Percentiles rank a stretch among this genome's conserved stretches.
phyloP scores from a whole-genome alignment of 2,888 invertebrate species.

The Pediacus dermestoides region DNA sequence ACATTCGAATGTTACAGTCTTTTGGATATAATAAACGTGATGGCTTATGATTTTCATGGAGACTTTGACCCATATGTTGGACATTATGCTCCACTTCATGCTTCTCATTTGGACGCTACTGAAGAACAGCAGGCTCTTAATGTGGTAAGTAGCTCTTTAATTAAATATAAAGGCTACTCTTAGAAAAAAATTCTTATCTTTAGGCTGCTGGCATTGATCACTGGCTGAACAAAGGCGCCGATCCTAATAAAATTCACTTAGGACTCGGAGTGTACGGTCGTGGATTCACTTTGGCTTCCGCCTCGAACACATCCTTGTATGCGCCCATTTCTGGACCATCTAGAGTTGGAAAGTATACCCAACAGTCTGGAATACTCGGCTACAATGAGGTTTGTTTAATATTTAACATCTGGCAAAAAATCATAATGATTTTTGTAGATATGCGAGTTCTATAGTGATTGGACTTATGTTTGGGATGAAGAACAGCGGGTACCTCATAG shows the following conservation, averaged over 20 bases:
- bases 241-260: slow-evolving; percentile 61
- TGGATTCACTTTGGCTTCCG: slow-evolving; percentile 57
- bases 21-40: slow-evolving; percentile 52
- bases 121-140: slow-evolving; percentile 24
- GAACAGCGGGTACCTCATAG: slow-evolving; percentile 57
- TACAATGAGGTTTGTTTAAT: slow-evolving; percentile 42
- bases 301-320: slow-evolving; percentile 50
- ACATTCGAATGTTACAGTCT: slow-evolving; percentile 33
- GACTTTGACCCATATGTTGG: slow-evolving; percentile 63
- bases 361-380: slow-evolving; percentile 54
- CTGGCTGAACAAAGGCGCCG: slow-evolving; percentile 57
- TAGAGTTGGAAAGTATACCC: slow-evolving; percentile 60
- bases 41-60: slow-evolving; percentile 63
- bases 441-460: background rate
- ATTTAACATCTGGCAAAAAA: too few relatives aligned
- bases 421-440: slow-evolving; percentile 17
- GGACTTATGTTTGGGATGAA: slow-evolving; percentile 25
- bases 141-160: slow-evolving; percentile 25
- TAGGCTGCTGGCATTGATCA: slow-evolving; percentile 48
- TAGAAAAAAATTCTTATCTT: too few relatives aligned
- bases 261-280: slow-evolving; percentile 71
- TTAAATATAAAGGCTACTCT: background rate
- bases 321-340: slow-evolving; percentile 58
- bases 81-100: slow-evolving; percentile 64
- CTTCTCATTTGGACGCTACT: slow-evolving; percentile 47